Evolutionary conservation across 1,140 invertebrate genomes (phyloP).

Genomic region (Leptoteleia sp.): DNA sequence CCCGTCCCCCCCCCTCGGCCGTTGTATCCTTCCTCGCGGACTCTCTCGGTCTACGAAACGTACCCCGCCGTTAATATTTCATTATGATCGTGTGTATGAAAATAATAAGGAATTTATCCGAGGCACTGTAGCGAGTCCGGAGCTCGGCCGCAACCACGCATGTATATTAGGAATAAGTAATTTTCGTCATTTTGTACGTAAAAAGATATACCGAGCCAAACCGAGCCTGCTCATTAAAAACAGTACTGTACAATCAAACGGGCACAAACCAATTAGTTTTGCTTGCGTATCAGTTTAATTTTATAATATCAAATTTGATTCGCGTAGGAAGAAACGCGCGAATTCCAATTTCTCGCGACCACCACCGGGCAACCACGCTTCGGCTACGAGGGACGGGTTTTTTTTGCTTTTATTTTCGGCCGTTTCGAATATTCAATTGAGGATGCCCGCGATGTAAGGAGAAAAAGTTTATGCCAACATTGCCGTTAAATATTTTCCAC

Average conservation of each 20-base stretch:
- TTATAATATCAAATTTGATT: constrained; percentile 52
- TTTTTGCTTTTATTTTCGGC: too few species aligned
- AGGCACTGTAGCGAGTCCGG: constrained; percentile 68
- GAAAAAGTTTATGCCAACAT: too few species aligned
- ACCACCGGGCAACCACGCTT: too few species aligned
- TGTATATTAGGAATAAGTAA: constrained; percentile 71
- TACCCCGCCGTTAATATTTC: constrained; percentile 77
- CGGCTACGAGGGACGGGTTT: too few species aligned
- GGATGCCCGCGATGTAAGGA: too few species aligned
- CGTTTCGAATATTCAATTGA: too few species aligned
- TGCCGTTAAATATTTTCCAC: too few species aligned
- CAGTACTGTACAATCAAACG: constrained; percentile 60
- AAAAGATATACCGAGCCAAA: constrained; percentile 66
- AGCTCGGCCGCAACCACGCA: constrained; percentile 66
- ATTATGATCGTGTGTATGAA: constrained; percentile 79
- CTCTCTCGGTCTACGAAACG: constrained; percentile 57
- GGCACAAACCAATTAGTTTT: constrained; percentile 61
- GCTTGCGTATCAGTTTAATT: constrained; percentile 57
- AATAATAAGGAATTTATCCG: constrained; percentile 80
- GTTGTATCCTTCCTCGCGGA: constrained; percentile 20
- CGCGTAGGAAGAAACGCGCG: constrained; percentile 4
- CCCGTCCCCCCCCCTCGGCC: constrained; percentile 8
- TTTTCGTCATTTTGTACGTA: constrained; percentile 70
- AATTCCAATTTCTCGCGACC: constrained; percentile 30
- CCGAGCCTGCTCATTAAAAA: constrained; percentile 67